phyloP scores from a whole-genome alignment of 1,140 invertebrate genomes.

The Lasioglossum baleicum region DNA sequence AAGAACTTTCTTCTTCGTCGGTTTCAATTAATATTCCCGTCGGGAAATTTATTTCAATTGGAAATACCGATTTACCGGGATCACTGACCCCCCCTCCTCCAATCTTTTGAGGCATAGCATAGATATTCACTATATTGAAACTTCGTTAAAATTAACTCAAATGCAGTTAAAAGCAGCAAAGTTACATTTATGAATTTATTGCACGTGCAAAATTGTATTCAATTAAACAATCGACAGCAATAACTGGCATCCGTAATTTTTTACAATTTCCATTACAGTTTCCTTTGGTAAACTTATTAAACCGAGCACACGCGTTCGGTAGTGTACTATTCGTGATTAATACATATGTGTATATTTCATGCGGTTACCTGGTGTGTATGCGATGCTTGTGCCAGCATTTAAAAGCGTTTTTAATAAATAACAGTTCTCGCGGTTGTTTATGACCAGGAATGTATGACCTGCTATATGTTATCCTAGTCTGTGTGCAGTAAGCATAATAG shows the following conservation, averaged over 20 bases:
- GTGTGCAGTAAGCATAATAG: constrained; percentile 20
- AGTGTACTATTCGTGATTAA: not conserved
- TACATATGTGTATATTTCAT: not conserved
- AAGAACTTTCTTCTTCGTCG: not conserved
- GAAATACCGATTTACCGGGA: no score
- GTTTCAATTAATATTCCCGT: not conserved
- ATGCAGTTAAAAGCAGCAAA: not conserved
- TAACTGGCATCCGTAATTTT: no score
- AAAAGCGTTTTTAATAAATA: constrained; percentile 21
- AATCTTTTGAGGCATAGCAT: no score
- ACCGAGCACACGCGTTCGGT: not conserved
- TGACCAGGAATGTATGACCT: constrained; percentile 10
- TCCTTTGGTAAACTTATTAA: not conserved
- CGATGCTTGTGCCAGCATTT: not conserved
- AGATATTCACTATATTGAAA: no score
- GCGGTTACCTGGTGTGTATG: not conserved
- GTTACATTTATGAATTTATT: no score
- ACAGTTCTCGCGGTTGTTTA: constrained; percentile 4
- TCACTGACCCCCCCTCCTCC: no score
- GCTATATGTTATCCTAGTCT: constrained; percentile 11
- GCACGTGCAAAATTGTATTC: no score
- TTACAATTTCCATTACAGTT: no score
- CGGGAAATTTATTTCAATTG: no score
- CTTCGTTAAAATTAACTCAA: no score
- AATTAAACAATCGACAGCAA: no score